These are phyloP conservation scores for Trissolcus brochymenae DNA, from an alignment of 2,888 invertebrate species.

Conservation along the genomic window DNA sequence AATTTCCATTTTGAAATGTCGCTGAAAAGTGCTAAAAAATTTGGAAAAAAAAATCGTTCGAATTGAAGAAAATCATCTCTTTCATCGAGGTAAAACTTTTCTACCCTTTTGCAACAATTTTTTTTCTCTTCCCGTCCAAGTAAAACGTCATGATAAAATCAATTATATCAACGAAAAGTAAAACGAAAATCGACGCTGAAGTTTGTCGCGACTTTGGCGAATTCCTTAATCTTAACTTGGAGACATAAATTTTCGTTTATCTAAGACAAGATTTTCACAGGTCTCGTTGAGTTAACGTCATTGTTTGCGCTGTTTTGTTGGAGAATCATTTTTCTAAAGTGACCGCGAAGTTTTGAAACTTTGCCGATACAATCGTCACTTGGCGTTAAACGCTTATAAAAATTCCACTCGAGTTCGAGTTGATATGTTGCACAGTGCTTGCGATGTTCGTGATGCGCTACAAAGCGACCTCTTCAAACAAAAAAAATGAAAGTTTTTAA, in stretches of 20 bases:
- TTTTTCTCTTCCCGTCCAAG: constrained; percentile 1
- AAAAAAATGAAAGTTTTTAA: constrained; percentile 4
- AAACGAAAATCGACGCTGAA: constrained; percentile 47
- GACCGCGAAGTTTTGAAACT: constrained; percentile 49
- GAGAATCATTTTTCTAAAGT: constrained; percentile 46
- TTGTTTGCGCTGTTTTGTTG: constrained; percentile 40
- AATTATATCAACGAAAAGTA: constrained; percentile 47
- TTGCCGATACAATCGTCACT: constrained; percentile 41
- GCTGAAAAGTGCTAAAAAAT: too few relatives aligned
- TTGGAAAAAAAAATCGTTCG: not conserved
- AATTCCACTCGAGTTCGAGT: constrained; percentile 34
- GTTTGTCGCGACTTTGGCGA: constrained; percentile 37
- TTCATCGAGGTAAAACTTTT: too few relatives aligned
- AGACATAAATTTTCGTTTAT: constrained; percentile 51
- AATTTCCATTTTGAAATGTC: too few relatives aligned
- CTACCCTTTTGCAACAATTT: too few relatives aligned
- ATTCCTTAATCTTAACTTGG: constrained; percentile 46
- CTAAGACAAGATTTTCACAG: constrained; percentile 50
- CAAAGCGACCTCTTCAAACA: constrained; percentile 25
- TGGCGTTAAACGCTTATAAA: constrained; percentile 34
- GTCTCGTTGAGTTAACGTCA: constrained; percentile 45
- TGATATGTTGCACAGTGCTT: constrained; percentile 15
- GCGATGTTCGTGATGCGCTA: constrained; percentile 10
- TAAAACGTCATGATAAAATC: constrained; percentile 42
- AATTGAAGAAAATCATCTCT: not conserved